Conservation (phyloP, 2,888 invertebrate genomes). For the Nudaria mundana region DNA sequence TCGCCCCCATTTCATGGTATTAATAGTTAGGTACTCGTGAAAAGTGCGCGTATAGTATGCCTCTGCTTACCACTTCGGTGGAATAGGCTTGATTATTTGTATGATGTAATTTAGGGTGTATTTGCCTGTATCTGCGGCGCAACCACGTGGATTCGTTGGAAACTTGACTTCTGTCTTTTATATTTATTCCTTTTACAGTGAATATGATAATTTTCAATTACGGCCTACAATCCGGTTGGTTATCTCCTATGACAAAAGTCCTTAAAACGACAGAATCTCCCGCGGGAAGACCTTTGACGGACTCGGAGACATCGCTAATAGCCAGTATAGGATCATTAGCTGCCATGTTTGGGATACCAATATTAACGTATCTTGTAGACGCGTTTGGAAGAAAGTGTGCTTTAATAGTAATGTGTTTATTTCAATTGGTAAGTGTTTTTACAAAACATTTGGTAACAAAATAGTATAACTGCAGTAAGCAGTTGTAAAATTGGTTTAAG, state of each 20-base stretch:
- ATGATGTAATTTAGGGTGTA: too few species aligned
- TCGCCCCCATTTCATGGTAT: too few species aligned
- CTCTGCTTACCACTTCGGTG: too few species aligned
- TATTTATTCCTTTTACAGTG: slow-evolving; percentile 42
- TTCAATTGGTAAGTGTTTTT: slow-evolving; percentile 59
- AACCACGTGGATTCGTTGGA: too few species aligned
- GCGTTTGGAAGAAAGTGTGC: slow-evolving; percentile 60
- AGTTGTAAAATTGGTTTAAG: too few species aligned
- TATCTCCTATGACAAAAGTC: slow-evolving; percentile 59
- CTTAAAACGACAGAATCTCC: slow-evolving; percentile 53
- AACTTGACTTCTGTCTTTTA: background rate
- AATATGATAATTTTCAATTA: slow-evolving; percentile 57
- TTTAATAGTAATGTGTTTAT: slow-evolving; percentile 59
- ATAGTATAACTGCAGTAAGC: background rate
- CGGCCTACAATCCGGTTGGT: slow-evolving; percentile 67
- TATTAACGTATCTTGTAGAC: slow-evolving; percentile 60
- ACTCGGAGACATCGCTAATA: slow-evolving; percentile 57
- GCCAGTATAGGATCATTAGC: slow-evolving; percentile 65
- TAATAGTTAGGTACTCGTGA: too few species aligned
- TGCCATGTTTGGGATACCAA: slow-evolving; percentile 54
- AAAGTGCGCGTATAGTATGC: too few species aligned
- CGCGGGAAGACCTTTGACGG: slow-evolving; percentile 47
- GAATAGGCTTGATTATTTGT: too few species aligned
- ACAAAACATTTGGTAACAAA: background rate
- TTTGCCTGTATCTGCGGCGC: too few species aligned